Percentiles rank a stretch among this genome's conserved stretches.
These are phyloP conservation scores for Clarias pachynema DNA, from an alignment of 2,797 vertebrate genomes.

Conservation along the genomic window DNA sequence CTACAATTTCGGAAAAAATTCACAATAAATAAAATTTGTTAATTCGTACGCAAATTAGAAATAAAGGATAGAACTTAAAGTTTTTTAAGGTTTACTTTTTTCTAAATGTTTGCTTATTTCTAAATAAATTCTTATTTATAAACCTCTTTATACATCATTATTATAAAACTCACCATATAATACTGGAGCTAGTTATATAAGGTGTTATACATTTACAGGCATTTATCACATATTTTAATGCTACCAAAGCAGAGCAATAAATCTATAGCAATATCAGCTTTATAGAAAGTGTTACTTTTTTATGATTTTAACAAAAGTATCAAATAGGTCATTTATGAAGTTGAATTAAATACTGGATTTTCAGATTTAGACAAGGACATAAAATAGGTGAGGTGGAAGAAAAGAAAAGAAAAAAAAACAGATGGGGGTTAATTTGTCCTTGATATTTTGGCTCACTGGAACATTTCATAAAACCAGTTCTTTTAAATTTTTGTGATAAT, in stretches of 20 bases:
- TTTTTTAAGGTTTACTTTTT: no score
- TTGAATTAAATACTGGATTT: slow-evolving; percentile 23
- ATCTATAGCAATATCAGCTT: background rate
- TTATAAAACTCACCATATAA: background rate
- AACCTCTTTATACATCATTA: background rate
- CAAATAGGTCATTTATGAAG: background rate
- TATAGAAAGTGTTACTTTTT: slow-evolving; percentile 12
- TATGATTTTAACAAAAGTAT: no score
- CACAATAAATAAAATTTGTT: background rate
- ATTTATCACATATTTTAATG: slow-evolving; percentile 61
- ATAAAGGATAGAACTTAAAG: no score
- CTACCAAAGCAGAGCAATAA: background rate
- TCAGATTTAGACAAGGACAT: slow-evolving; percentile 68
- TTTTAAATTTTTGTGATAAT: background rate
- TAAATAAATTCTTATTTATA: background rate
- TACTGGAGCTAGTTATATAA: background rate
- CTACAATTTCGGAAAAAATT: background rate
- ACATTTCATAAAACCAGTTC: background rate
- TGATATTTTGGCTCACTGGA: background rate
- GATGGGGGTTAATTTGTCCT: background rate
- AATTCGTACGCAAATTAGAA: no score
- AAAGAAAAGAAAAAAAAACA: background rate
- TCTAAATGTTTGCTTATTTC: background rate
- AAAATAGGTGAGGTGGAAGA: slow-evolving; percentile 65
- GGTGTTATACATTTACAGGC: background rate